Conservation (phyloP, 2,888 invertebrate species). For the Watsonalla binaria region DNA sequence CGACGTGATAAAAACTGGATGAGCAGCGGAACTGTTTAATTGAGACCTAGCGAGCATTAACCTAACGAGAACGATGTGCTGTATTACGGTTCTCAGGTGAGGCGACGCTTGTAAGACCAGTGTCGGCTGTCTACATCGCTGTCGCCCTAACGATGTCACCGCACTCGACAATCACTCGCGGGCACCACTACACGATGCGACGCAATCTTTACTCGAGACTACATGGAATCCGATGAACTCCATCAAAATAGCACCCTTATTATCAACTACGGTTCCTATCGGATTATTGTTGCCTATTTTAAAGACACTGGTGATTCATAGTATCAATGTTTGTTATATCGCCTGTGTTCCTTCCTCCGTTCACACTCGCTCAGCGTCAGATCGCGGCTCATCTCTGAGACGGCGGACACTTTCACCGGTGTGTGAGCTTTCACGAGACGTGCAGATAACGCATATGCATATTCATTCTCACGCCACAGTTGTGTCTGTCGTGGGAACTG, state of each 20-base stretch:
- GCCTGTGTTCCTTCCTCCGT: no score
- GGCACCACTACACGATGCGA: no score
- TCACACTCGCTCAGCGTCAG: not conserved
- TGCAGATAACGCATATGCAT: slow-evolving; percentile 22
- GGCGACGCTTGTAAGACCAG: no score
- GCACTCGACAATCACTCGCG: no score
- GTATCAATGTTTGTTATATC: no score
- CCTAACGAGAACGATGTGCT: not conserved
- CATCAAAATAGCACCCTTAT: no score
- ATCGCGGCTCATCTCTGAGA: not conserved
- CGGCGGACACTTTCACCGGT: slow-evolving; percentile 3
- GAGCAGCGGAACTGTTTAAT: slow-evolving; percentile 17
- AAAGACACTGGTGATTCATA: no score
- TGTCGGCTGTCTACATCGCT: not conserved
- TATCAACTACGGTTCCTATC: no score
- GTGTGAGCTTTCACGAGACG: slow-evolving; percentile 1
- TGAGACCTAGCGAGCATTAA: slow-evolving; percentile 2
- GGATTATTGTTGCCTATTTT: no score
- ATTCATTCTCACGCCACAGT: slow-evolving; percentile 33
- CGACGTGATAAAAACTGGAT: slow-evolving; percentile 15
- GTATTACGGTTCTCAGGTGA: not conserved
- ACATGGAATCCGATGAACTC: no score
- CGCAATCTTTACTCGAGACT: no score
- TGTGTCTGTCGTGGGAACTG: slow-evolving; percentile 4
- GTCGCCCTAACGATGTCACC: not conserved